Base-by-base conservation (phyloP, 2,797 vertebrate genomes). In the Spinibarbus caldwelli region DNA sequence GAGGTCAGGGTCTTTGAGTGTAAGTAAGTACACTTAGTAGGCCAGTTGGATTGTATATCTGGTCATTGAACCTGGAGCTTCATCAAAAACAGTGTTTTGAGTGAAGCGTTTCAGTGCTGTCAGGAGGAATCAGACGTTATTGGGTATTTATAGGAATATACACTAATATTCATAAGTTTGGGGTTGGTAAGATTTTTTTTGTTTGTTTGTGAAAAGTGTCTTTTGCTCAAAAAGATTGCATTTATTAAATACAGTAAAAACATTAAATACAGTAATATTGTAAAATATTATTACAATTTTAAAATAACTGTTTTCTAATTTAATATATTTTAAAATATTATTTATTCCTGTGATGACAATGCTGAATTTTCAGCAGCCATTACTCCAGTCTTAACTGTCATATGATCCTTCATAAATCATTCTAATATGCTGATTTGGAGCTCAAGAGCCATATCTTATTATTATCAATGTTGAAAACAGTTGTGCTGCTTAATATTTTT, bases 1-100 rank as follows among this genome's bases (percentile, higher is more conserved):
- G 84, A 86, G 85, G 72, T 89, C 86, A 88, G 84, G 83, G 87
- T 73, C 66, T 80, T 57, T 67, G 47, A 57, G 8, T 62, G 21
- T 84, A 52, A 43, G 41, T 43, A 43, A 70, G 83, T 84, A 75
- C 23, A 68, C 76, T 89, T 49, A 86, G 66, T 31, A 57, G 78
- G 47, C 34, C 41, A 80, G 54, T 67, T 86, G 75, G 78, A 71
- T 68, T 82, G 68, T 87, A 72, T 88, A 47, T 83, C 68, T 82
- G 80, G 66, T 78, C 59, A 41, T 54, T 80, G 49, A 73, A 49
- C 76, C 66, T 71, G 49, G 68, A 64, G 52, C 34, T 70, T 85
- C 78, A 66, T 87, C 77, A 90, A 82, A 29, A 87, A 43, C 41
- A 41, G 26, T 71, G 43, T 71, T 68, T 80, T 59, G 45, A 41